Evolutionary conservation across 2,888 invertebrate species (phyloP).

Genomic region (Neoscelio sp.): DNA sequence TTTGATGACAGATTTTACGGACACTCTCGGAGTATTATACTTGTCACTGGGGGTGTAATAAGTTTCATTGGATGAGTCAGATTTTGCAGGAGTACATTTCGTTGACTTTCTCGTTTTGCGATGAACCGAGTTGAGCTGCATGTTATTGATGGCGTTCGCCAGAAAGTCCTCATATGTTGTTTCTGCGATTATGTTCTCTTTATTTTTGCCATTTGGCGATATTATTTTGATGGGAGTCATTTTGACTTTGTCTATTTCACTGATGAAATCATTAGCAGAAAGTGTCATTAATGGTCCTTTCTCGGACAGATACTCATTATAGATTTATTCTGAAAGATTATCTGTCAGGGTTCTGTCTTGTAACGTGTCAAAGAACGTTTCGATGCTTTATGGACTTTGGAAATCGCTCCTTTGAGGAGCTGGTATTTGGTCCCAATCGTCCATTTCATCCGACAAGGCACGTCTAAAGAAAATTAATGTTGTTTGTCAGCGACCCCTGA

Average conservation of each 20-base stretch:
- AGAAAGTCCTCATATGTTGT: slow-evolving; percentile 72
- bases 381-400: slow-evolving; percentile 71
- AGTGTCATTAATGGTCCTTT: slow-evolving; percentile 31
- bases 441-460: slow-evolving; percentile 57
- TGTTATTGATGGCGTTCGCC: slow-evolving; percentile 68
- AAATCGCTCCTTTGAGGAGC: slow-evolving; percentile 79
- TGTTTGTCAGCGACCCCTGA: not conserved
- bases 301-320: not conserved
- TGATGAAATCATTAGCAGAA: slow-evolving; percentile 52
- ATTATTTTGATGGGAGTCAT: slow-evolving; percentile 67
- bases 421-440: slow-evolving; percentile 65
- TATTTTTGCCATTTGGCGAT: slow-evolving; percentile 63
- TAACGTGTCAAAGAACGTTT: slow-evolving; percentile 72
- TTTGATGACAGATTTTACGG: slow-evolving; percentile 39
- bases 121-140: slow-evolving; percentile 67
- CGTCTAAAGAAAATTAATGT: not conserved
- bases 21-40: slow-evolving; percentile 30
- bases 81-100: slow-evolving; percentile 18
- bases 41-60: slow-evolving; percentile 65
- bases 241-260: slow-evolving; percentile 67
- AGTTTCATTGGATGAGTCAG: slow-evolving; percentile 45
- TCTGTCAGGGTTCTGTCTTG: slow-evolving; percentile 44
- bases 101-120: slow-evolving; percentile 32
- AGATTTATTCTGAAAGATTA: not conserved
- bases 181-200: slow-evolving; percentile 54